Conservation (phyloP, 2,797 vertebrate species). For the Centropyge bicolor region DNA sequence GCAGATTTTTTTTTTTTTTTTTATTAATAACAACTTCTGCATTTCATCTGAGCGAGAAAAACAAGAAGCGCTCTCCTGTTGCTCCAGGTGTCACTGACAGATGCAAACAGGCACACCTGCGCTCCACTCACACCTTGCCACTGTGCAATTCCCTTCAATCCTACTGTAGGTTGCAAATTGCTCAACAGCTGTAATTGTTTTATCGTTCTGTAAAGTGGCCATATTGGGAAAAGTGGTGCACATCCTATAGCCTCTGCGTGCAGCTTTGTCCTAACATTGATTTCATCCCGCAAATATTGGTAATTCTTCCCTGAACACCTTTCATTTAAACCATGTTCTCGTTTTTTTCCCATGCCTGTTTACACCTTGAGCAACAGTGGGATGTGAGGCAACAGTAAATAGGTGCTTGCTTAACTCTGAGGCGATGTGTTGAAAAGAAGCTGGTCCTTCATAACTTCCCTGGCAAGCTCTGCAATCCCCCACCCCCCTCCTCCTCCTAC, state of each 20-base stretch:
- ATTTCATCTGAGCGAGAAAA: constrained; percentile 13
- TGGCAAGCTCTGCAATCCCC: constrained; percentile 46
- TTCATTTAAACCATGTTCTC: neutral
- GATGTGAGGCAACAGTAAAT: constrained; percentile 34
- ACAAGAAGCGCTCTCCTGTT: constrained; percentile 2
- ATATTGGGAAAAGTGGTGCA: neutral
- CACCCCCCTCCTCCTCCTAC: too few species aligned
- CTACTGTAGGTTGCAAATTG: constrained; percentile 19
- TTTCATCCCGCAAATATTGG: neutral
- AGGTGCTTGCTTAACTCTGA: constrained; percentile 48
- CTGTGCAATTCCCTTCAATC: constrained; percentile 19
- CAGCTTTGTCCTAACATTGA: neutral
- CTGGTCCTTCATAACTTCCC: constrained; percentile 57
- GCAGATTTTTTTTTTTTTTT: neutral
- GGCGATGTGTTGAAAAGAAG: constrained; percentile 61
- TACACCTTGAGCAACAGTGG: constrained; percentile 36
- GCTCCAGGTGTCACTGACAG: constrained; percentile 46
- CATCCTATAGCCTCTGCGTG: neutral
- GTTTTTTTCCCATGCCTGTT: constrained; percentile 18
- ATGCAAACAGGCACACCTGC: constrained; percentile 50
- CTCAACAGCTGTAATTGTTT: constrained; percentile 9
- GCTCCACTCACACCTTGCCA: constrained; percentile 24
- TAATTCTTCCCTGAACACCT: neutral
- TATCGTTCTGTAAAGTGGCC: constrained; percentile 12
- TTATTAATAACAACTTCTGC: neutral